A percentile compares a stretch with the other conserved stretches of the same genome.
phyloP scores from a whole-genome alignment of 2,113 vertebrate species.

The Tauraco erythrolophus region DNA sequence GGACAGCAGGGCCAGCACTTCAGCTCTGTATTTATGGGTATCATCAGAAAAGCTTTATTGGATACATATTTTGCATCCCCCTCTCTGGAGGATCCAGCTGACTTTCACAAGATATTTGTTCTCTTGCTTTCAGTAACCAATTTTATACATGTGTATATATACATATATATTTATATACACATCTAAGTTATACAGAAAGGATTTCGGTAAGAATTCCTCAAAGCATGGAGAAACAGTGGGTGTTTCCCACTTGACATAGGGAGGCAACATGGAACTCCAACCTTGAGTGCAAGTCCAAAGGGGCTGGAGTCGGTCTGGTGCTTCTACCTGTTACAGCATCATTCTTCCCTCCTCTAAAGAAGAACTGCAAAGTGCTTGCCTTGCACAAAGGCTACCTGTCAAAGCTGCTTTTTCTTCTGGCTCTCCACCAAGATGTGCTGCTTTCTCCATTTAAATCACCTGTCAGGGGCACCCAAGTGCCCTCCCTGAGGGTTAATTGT shows the following conservation, averaged over 20 bases:
- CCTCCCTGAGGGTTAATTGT: background rate
- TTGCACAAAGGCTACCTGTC: background rate
- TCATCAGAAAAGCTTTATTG: conserved; percentile 56
- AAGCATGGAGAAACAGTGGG: background rate
- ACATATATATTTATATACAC: too few species aligned
- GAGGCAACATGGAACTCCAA: background rate
- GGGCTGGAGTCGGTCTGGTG: background rate
- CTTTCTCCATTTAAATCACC: background rate
- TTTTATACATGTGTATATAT: background rate
- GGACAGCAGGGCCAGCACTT: conserved; percentile 41
- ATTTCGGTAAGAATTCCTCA: background rate
- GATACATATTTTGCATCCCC: conserved; percentile 49
- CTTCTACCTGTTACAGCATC: background rate
- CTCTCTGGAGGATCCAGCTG: background rate
- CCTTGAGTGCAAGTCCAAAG: background rate
- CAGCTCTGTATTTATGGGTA: conserved; percentile 52
- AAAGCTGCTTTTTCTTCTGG: background rate
- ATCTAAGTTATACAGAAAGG: background rate
- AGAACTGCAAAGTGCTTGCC: background rate
- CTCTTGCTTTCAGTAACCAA: background rate
- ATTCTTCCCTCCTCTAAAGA: background rate
- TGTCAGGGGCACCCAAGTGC: background rate
- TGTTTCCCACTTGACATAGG: background rate
- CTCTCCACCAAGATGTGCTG: background rate
- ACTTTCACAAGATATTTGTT: background rate